These are phyloP conservation scores for Scolopax mira DNA, from an alignment of 2,113 vertebrate genomes.

Conservation along the genomic window DNA sequence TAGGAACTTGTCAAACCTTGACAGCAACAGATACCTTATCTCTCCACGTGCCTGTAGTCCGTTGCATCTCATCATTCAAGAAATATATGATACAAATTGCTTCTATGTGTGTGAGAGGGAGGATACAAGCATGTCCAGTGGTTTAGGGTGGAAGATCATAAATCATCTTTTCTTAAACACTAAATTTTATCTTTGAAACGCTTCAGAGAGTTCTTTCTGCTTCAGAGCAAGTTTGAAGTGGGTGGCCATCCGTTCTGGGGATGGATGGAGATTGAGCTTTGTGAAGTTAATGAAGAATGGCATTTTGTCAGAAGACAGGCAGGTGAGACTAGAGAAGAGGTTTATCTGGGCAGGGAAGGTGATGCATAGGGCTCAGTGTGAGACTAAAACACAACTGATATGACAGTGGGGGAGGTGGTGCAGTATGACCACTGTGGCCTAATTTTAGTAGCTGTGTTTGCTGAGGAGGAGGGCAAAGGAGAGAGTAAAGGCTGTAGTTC, in stretches of 20 bases:
- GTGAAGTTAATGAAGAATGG: neutral
- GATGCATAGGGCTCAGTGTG: neutral
- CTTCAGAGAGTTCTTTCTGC: neutral
- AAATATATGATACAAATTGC: neutral
- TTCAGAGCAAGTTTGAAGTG: neutral
- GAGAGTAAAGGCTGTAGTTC: neutral
- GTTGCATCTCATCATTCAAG: neutral
- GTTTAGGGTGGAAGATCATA: neutral
- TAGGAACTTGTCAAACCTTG: neutral
- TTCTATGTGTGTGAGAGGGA: neutral
- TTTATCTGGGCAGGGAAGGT: neutral
- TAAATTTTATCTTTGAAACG: neutral
- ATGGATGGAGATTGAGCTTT: neutral
- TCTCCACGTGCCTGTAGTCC: fast-evolving
- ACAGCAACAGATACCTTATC: neutral
- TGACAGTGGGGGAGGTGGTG: neutral
- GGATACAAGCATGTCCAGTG: neutral
- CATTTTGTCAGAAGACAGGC: neutral
- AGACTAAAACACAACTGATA: neutral
- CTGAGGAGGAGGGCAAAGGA: neutral
- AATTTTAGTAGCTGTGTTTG: constrained; percentile 14
- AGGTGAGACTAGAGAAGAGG: neutral
- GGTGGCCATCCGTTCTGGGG: neutral
- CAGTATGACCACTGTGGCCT: neutral
- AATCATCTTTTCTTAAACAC: neutral